A percentile compares a stretch with the other conserved stretches of the same genome.
Conservation (phyloP, 1,140 invertebrate genomes). For the Drosophila guanche region DNA sequence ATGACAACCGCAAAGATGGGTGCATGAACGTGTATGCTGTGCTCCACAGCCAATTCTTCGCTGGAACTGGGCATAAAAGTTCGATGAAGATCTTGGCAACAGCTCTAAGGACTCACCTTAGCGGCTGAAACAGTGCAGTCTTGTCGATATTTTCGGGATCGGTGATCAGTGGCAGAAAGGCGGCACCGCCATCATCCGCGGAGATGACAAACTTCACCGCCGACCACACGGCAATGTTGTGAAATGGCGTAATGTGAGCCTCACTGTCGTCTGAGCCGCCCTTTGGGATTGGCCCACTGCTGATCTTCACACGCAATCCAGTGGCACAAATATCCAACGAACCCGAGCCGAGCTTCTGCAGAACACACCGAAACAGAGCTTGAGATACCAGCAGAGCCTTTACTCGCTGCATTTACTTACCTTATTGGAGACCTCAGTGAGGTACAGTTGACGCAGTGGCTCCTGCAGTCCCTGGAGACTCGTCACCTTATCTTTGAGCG, state of each 20-base stretch:
- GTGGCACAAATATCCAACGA: slow-evolving; percentile 88
- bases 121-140: slow-evolving; percentile 86
- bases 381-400: background rate
- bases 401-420: slow-evolving; percentile 15
- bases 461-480: slow-evolving; percentile 92
- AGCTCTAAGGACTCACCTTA: slow-evolving; percentile 48
- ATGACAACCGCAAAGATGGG: slow-evolving; percentile 96
- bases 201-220: slow-evolving; percentile 90
- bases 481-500: slow-evolving; percentile 90
- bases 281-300: slow-evolving; percentile 17
- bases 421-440: slow-evolving; percentile 80
- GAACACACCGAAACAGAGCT: background rate
- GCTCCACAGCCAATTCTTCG: slow-evolving; percentile 81
- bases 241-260: slow-evolving; percentile 90
- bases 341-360: slow-evolving; percentile 81
- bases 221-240: slow-evolving; percentile 95
- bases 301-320: slow-evolving; percentile 86
- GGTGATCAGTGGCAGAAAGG: slow-evolving; percentile 93
- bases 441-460: slow-evolving; percentile 91
- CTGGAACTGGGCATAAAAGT: slow-evolving; percentile 31
- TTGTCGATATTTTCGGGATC: slow-evolving; percentile 92
- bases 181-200: slow-evolving; percentile 85
- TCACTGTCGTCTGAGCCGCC: slow-evolving; percentile 47
- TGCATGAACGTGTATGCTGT: slow-evolving; percentile 86
- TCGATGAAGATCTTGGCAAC: too few relatives aligned